Base-by-base conservation (phyloP, 2,113 vertebrate genomes). In the Myiopsitta monachus region DNA sequence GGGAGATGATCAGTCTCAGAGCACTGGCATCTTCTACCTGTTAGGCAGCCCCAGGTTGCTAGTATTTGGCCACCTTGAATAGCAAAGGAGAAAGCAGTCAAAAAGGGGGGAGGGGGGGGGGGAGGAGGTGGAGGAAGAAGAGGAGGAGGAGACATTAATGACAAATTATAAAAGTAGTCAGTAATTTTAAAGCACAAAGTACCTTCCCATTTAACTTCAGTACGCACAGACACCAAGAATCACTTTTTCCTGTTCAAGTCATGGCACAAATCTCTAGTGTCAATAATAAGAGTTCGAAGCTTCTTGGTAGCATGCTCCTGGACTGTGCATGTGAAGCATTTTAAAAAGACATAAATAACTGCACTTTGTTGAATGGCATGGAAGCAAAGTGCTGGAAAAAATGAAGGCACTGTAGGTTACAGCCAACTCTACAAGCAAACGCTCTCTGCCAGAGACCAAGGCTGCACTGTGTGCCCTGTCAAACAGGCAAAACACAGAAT, bases 81-180 rank as follows among this genome's bases (percentile, higher is more conserved):
- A 52, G 23, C 72, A 81, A 77, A 63, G 5, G 6, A 28, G 9
- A 59, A 1, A 72, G 15, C 8, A 28, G 39, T 13, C n/a, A 81
- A 67, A 76, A 76, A 30, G 22, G 2, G 4, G 2, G 9, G 30
- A 30, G 22, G 2, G 4, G 2, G 9, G 30, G 7, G 10, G 5
- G 8, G 8, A 18, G 31, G 54, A 57, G 18, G 18, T 6, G 31
- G 31, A 57, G 5, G 19, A n/a, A 21, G 19, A 21, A 6, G 38
- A 62, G 5, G 19, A 28, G 30, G 21, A 43, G 9, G 4, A 63
- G 3, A 33, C 33, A 41, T 23, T 52, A 28, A 54, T 38, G 28
- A 19, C 12, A 76, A 83, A 49, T 38, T 13, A 28, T 17, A 76
- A 41, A 92, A 87, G 26, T 10, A 14, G 10, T 13, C n/a, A 44